Evolutionary conservation across 2,797 vertebrate genomes (phyloP).

Genomic region (Diglossa cyanea): DNA sequence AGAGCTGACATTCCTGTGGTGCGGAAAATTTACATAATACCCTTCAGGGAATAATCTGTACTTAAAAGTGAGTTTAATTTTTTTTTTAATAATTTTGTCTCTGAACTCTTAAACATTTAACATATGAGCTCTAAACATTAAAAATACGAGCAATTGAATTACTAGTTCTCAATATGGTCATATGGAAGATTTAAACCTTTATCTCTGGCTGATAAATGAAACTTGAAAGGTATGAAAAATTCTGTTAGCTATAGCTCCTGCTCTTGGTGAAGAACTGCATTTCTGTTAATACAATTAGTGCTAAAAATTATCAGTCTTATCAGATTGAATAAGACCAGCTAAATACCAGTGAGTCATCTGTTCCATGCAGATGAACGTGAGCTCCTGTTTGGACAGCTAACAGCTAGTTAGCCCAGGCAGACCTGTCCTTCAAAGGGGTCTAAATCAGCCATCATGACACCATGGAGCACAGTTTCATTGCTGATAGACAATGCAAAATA

Average conservation of each 20-base stretch:
- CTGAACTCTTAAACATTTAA: not conserved
- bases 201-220: not conserved
- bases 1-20: not conserved
- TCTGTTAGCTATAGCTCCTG: not conserved
- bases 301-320: not conserved
- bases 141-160: not conserved
- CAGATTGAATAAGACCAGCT: not conserved
- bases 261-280: not conserved
- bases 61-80: not conserved
- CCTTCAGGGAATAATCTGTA: not conserved
- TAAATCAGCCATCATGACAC: not conserved
- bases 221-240: not conserved
- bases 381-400: not conserved
- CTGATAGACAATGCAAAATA: not conserved
- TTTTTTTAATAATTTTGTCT: not conserved
- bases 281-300: not conserved
- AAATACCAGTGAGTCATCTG: not conserved
- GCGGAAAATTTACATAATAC: not conserved
- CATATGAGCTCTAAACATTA: not conserved
- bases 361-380: not conserved
- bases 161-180: not conserved
- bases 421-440: not conserved
- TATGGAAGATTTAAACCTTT: not conserved
- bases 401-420: not conserved
- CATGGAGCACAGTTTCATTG: not conserved